A percentile compares a stretch with the other conserved stretches of the same genome.
Evolutionary conservation across 1,140 invertebrate genomes (phyloP).

Genomic region (Lineus longissimus): DNA sequence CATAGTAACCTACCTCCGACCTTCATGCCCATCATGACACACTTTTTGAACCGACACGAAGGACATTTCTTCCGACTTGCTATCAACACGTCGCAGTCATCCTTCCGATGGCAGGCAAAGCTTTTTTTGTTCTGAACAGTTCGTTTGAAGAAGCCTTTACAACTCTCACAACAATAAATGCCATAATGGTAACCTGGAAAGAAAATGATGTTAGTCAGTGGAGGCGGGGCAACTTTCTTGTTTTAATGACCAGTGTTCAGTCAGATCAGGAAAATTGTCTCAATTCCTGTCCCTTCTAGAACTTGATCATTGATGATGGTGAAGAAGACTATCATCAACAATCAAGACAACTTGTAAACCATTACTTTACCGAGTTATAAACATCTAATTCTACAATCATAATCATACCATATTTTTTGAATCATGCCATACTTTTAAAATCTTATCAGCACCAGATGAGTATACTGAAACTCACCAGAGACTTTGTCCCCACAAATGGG

Average conservation of each 20-base stretch:
- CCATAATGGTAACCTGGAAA: slow-evolving; percentile 54
- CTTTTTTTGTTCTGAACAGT: slow-evolving; percentile 97
- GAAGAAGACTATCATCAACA: too few relatives aligned
- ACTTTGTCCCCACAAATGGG: slow-evolving; percentile 94
- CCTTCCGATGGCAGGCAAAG: slow-evolving; percentile 88
- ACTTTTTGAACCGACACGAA: slow-evolving; percentile 95
- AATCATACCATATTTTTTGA: too few relatives aligned
- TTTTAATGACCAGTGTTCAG: too few relatives aligned
- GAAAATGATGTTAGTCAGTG: neutral
- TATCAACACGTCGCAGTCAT: slow-evolving; percentile 82
- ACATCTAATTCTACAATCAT: too few relatives aligned
- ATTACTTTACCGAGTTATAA: too few relatives aligned
- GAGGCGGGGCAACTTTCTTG: neutral
- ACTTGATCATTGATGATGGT: too few relatives aligned
- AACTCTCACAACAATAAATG: slow-evolving; percentile 95
- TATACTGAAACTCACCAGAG: slow-evolving; percentile 60
- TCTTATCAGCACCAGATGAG: too few relatives aligned
- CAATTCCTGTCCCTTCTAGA: too few relatives aligned
- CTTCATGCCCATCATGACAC: slow-evolving; percentile 93
- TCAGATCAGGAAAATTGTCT: too few relatives aligned
- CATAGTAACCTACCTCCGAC: slow-evolving; percentile 74
- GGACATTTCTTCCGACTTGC: slow-evolving; percentile 94
- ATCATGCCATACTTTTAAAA: too few relatives aligned
- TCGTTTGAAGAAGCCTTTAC: slow-evolving; percentile 96
- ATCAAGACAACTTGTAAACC: too few relatives aligned